Conservation (phyloP, 1,140 invertebrate genomes). For the Battus philenor region DNA sequence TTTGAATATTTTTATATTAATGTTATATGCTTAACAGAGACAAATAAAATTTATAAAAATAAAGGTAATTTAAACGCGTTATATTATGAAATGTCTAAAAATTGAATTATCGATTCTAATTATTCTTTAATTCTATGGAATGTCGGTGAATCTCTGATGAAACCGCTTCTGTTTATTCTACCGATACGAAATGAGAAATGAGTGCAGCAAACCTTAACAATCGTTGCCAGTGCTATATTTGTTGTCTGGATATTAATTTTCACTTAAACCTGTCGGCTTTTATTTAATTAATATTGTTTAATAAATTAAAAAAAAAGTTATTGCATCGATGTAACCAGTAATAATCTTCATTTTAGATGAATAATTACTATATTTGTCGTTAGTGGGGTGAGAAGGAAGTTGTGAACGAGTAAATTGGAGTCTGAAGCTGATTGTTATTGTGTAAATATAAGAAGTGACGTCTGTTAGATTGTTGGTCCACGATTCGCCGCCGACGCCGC, state of each 20-base stretch:
- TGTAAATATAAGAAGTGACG: conserved; percentile 61
- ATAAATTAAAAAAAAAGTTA: conserved; percentile 7
- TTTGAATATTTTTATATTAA: no score
- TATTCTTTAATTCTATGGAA: conserved; percentile 30
- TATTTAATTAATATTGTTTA: conserved; percentile 3
- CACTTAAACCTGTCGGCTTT: conserved; percentile 2
- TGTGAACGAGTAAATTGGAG: background rate
- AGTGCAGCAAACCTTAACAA: conserved; percentile 53
- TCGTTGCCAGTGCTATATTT: conserved; percentile 20
- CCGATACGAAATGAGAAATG: conserved; percentile 58
- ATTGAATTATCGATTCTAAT: background rate
- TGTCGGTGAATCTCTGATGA: conserved; percentile 53
- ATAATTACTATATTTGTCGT: no score
- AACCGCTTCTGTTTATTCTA: conserved; percentile 58
- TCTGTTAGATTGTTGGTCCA: conserved; percentile 37
- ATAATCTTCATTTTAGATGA: background rate
- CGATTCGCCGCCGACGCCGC: conserved; percentile 32
- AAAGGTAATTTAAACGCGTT: no score
- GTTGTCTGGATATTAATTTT: conserved; percentile 15
- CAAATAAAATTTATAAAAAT: no score
- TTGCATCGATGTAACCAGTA: background rate
- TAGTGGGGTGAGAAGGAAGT: conserved; percentile 13
- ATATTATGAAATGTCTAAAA: background rate
- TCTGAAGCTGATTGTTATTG: conserved; percentile 31
- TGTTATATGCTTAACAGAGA: no score